Evolutionary conservation across 2,113 vertebrate species (phyloP).

Genomic region (Oreochromis niloticus): DNA sequence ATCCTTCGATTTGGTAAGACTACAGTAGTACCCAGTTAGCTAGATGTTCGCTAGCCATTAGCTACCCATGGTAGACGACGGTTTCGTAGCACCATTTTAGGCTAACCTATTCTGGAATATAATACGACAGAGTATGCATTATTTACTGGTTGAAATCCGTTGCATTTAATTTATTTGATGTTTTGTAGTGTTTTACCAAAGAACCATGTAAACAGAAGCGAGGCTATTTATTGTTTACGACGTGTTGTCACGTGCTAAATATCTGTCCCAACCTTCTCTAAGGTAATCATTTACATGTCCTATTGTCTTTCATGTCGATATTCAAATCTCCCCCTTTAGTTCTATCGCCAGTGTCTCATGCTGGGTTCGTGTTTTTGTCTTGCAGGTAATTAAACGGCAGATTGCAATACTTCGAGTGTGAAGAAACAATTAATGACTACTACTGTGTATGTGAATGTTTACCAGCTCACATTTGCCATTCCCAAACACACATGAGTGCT

Average conservation of each 20-base stretch:
- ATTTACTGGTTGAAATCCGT: not conserved
- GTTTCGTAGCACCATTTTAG: not conserved
- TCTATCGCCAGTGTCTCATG: not conserved
- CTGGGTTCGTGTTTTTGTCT: not conserved
- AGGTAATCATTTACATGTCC: not conserved
- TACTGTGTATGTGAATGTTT: constrained; percentile 4
- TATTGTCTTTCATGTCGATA: not conserved
- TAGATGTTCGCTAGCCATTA: not conserved
- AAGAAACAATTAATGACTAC: not conserved
- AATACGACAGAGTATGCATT: not conserved
- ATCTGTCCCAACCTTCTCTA: not conserved
- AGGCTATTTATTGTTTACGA: not conserved
- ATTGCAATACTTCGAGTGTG: not conserved
- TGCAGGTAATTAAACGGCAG: not conserved
- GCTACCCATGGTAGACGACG: not conserved
- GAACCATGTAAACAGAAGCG: not conserved
- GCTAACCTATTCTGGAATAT: not conserved
- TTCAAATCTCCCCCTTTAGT: not conserved
- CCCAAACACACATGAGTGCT: constrained; percentile 67
- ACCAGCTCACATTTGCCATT: constrained; percentile 4
- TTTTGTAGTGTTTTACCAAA: not conserved
- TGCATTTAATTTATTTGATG: not conserved
- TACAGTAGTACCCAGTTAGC: not conserved
- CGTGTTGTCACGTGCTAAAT: not conserved
- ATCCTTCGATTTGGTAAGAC: constrained; percentile 7